Conservation (phyloP, 2,888 invertebrate species). For the Scaptomyza tumidula region DNA sequence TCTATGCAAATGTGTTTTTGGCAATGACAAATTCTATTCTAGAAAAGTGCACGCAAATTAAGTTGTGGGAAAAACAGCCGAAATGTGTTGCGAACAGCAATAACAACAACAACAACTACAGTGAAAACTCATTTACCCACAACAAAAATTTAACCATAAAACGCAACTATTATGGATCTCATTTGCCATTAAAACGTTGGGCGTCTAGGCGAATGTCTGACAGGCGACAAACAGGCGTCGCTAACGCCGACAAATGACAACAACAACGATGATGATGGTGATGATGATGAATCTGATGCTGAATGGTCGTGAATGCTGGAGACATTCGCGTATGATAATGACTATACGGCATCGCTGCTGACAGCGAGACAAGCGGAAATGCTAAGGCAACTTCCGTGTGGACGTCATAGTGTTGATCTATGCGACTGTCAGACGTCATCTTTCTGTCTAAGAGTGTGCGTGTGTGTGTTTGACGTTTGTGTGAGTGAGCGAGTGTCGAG, state of each 20-base stretch:
- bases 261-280: conserved; percentile 23
- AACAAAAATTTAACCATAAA: conserved; percentile 62
- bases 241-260: conserved; percentile 27
- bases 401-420: conserved; percentile 63
- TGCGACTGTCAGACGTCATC: conserved; percentile 46
- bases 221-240: conserved; percentile 65
- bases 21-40: conserved; percentile 25
- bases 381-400: conserved; percentile 70
- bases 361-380: conserved; percentile 63
- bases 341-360: conserved; percentile 47
- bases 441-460: conserved; percentile 11
- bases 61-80: conserved; percentile 53
- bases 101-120: conserved; percentile 35
- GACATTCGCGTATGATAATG: conserved; percentile 20
- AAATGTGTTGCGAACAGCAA: conserved; percentile 36
- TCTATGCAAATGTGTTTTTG: conserved; percentile 49
- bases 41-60: conserved; percentile 60
- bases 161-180: conserved; percentile 75
- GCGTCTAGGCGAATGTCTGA: conserved; percentile 39
- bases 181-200: conserved; percentile 62
- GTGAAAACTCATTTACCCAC: conserved; percentile 67
- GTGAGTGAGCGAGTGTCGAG: conserved; percentile 10
- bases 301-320: conserved; percentile 25
- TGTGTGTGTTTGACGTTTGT: not conserved
- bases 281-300: conserved; percentile 18